Base-by-base conservation (phyloP, 1,140 invertebrate species). In the Condylostylus longicornis region DNA sequence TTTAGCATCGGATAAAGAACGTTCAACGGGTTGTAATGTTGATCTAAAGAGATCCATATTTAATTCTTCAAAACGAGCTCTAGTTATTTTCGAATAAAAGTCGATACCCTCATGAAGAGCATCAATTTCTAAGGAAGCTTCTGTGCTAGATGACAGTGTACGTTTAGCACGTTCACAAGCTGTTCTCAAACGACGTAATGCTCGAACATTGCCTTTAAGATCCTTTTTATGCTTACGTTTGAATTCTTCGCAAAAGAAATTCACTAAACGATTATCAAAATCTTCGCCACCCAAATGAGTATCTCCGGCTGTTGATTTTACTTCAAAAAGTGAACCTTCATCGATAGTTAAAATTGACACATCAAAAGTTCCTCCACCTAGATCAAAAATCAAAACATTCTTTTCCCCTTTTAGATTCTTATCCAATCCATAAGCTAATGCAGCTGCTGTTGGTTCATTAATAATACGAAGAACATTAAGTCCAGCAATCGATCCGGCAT, bases 271-370 rank as follows among this genome's bases (percentile, higher is more conserved):
- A 52, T 81, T 80, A 50, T 91, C 74, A 38, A 71, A 87, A 68
- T 80, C 77, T 61, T 80, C 76, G 2, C 79, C 79, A 7, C 79
- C 79, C 30, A 82, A 62, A 53, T 78, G 77, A 0, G 77, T 81
- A 46, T 81, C 77, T 1, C 79, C 78, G 0, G 81, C 77, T 6
- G 83, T 87, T 1, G 83, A 70, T 58, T 73, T 76, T 0, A 87
- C 82, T 66, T 88, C 74, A 46, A 80, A 82, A 15, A 80, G 55
- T 0, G 77, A 77, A 5, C 86, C 87, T 59, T 89, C 83, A 41
- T 82, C 79, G 55, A 93, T 89, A 33, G 77, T 74, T 1, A 93
- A 59, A 29, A 91, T 75, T 13, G 86, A 91, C 0, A 91, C 86
- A 62, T 93, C 87, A 42, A 82, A 82, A 28, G 78, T 80, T 14